phyloP scores from a whole-genome alignment of 2,888 invertebrate species.

The Agrotis segetum region DNA sequence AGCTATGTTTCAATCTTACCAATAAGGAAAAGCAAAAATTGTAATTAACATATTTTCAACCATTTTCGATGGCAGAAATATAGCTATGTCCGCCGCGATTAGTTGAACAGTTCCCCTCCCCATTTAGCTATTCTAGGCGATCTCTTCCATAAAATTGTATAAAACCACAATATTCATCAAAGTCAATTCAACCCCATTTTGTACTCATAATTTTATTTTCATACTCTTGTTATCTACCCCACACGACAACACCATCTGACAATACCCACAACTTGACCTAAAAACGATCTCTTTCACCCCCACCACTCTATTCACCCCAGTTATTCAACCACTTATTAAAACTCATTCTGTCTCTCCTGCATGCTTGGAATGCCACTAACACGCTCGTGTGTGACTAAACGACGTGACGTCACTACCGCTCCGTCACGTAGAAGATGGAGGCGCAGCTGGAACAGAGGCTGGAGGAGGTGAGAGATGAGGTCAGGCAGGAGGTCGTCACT shows the following conservation, averaged over 20 bases:
- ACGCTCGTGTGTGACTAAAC: conserved; percentile 83
- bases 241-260: not conserved
- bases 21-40: too few relatives aligned
- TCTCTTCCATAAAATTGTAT: not conserved
- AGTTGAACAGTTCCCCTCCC: too few relatives aligned
- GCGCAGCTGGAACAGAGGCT: conserved; percentile 70
- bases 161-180: not conserved
- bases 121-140: not conserved
- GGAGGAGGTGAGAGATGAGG: conserved; percentile 84
- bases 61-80: too few relatives aligned
- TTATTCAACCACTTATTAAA: conserved; percentile 61
- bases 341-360: conserved; percentile 79
- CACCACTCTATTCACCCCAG: conserved; percentile 41
- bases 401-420: conserved; percentile 57
- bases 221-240: not conserved
- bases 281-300: conserved; percentile 3
- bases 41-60: too few relatives aligned
- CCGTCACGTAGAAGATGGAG: conserved; percentile 71
- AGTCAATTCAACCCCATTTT: not conserved
- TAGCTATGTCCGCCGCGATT: too few relatives aligned
- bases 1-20: too few relatives aligned
- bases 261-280: not conserved
- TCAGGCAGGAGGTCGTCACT: conserved; percentile 92
- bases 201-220: conserved; percentile 5
- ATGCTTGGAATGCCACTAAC: conserved; percentile 88